Evolutionary conservation across 2,888 invertebrate genomes (phyloP).

Genomic region (Spilarctia lutea): DNA sequence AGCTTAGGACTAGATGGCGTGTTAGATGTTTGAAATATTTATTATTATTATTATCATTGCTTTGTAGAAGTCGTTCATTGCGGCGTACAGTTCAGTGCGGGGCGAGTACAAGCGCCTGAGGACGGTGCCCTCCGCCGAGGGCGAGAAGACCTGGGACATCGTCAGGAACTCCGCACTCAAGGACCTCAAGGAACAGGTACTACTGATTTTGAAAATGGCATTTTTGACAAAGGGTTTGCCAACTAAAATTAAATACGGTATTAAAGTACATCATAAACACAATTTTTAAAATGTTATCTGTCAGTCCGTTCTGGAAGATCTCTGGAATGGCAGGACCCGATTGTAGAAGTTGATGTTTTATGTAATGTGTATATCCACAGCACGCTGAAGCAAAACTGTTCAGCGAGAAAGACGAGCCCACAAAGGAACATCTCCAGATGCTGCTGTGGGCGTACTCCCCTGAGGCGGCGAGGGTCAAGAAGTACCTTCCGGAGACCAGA

Average conservation of each 20-base stretch:
- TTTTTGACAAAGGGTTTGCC: not conserved
- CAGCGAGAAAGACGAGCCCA: conserved; percentile 89
- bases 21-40: too few relatives aligned
- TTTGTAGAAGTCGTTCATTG: conserved; percentile 85
- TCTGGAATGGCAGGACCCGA: too few relatives aligned
- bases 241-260: too few relatives aligned
- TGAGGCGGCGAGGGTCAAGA: conserved; percentile 89
- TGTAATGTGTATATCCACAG: conserved; percentile 78
- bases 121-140: conserved; percentile 86
- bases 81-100: conserved; percentile 88
- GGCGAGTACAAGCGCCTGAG: conserved; percentile 92
- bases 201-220: not conserved
- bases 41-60: not conserved
- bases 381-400: conserved; percentile 88
- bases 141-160: conserved; percentile 91
- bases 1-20: too few relatives aligned
- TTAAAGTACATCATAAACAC: too few relatives aligned
- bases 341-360: too few relatives aligned
- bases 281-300: too few relatives aligned
- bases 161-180: conserved; percentile 89
- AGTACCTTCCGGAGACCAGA: conserved; percentile 68
- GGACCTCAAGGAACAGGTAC: conserved; percentile 80
- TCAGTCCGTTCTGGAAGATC: too few relatives aligned
- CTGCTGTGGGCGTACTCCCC: conserved; percentile 93
- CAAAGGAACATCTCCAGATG: conserved; percentile 88